A percentile compares a stretch with the other conserved stretches of the same genome.
These are phyloP conservation scores for Toxotes jaculatrix DNA, from an alignment of 2,113 vertebrate genomes.

Conservation along the genomic window DNA sequence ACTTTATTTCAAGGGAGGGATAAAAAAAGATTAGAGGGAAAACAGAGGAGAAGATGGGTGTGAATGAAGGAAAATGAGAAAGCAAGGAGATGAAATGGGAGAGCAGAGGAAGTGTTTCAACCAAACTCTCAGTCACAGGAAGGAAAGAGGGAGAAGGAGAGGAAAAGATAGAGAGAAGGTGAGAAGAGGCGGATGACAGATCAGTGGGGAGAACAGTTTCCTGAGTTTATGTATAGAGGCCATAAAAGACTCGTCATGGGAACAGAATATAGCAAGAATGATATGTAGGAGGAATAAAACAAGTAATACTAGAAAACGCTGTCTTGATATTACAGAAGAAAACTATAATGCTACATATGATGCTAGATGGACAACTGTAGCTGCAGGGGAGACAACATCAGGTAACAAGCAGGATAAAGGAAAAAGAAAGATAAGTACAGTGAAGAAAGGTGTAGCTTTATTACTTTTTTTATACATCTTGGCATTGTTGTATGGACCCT, in stretches of 20 bases:
- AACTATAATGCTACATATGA: not conserved
- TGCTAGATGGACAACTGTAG: not conserved
- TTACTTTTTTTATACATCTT: slow-evolving; percentile 3
- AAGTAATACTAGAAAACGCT: slow-evolving; percentile 13
- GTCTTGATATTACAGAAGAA: slow-evolving; percentile 15
- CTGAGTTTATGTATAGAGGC: slow-evolving; percentile 45
- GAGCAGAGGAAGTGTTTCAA: slow-evolving; percentile 29
- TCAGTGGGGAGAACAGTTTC: slow-evolving; percentile 44
- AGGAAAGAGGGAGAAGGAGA: slow-evolving; percentile 15
- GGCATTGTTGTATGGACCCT: not conserved
- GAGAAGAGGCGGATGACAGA: slow-evolving; percentile 39
- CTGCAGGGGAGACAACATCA: not conserved
- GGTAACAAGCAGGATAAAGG: not conserved
- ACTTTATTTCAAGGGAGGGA: slow-evolving; percentile 32
- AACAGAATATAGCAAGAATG: slow-evolving; percentile 8
- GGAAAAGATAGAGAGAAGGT: slow-evolving; percentile 19
- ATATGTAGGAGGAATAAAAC: slow-evolving; percentile 25
- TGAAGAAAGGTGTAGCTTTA: not conserved
- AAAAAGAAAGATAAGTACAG: not conserved
- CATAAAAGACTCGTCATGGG: slow-evolving; percentile 37
- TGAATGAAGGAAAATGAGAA: slow-evolving; percentile 35
- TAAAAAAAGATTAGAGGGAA: slow-evolving; percentile 27
- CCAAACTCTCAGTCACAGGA: slow-evolving; percentile 22
- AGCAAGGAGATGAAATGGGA: slow-evolving; percentile 11
- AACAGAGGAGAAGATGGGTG: slow-evolving; percentile 12